These are phyloP conservation scores for Megalops cyprinoides DNA, from an alignment of 2,797 vertebrate genomes.

Conservation along the genomic window DNA sequence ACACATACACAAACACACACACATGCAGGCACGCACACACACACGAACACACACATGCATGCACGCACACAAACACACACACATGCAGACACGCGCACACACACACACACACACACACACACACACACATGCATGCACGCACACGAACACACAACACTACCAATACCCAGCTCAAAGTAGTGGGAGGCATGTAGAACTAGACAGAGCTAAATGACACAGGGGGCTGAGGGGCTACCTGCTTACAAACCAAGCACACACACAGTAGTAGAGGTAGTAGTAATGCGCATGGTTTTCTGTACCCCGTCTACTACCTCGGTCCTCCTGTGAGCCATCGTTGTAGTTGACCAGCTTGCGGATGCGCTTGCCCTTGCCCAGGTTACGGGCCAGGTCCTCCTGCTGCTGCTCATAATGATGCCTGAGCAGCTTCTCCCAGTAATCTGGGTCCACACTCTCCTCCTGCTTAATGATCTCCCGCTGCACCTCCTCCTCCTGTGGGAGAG, in stretches of 20 bases:
- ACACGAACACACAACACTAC: neutral
- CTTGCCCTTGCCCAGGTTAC: constrained; percentile 98
- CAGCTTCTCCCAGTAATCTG: constrained; percentile 98
- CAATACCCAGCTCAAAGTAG: neutral
- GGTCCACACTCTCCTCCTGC: constrained; percentile 96
- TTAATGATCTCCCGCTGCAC: constrained; percentile 97
- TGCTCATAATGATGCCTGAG: constrained; percentile 98
- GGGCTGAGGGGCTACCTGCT: too few species aligned
- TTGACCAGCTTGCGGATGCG: constrained; percentile 98
- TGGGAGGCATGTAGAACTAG: too few species aligned
- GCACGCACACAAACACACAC: neutral
- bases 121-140: neutral
- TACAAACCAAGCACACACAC: constrained; percentile 46
- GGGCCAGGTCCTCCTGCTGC: constrained; percentile 95
- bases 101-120: constrained; percentile 24
- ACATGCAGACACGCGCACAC: constrained; percentile 17
- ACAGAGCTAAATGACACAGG: too few species aligned
- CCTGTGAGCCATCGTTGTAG: constrained; percentile 98
- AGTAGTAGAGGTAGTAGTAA: constrained; percentile 53
- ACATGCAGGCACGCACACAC: too few species aligned
- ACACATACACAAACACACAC: constrained; percentile 16
- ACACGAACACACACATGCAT: neutral
- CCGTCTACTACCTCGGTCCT: constrained; percentile 94
- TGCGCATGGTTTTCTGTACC: constrained; percentile 71
- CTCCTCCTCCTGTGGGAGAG: constrained; percentile 84